Evolutionary conservation across 2,113 vertebrate species (phyloP), one percentile per base, ranked within the genome.

Genomic region (Brachyhypopomus occidentalis): DNA sequence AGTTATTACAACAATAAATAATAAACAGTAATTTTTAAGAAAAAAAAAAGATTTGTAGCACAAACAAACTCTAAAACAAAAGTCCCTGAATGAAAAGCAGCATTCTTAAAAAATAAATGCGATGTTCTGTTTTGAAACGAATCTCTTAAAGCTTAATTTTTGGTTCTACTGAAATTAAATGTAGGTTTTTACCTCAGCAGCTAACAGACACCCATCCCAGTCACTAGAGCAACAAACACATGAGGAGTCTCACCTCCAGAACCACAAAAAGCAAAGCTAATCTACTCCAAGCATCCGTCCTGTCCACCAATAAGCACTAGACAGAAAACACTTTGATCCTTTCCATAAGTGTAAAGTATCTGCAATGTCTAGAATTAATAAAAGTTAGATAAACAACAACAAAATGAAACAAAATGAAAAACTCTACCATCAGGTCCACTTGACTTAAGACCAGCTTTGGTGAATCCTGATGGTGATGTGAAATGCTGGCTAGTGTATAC

Each of bases 21-120:
- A 70, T 20, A 72, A 72, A 75, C 19, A 75, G 14, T 20, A 19
- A 6, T 5, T 23, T 59, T 7, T 30, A 30, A 30, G 30, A 30
- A 30, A 30, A 30, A 30, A 30, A 17, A 41, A 5, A 23, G 12
- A 63, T n/a, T 17, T 45, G 19, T 64, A 5, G 2, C 67, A 77
- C 17, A 60, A 55, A 36, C 71, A 64, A 69, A 71, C 52, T 19
- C 20, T 67, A 48, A 56, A 52, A 83, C 25, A 56, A 74, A 41
- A 52, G 63, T 77, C 80, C 73, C 81, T 82, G 78, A 84, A 72
- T 71, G 30, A 62, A 71, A 80, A 75, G 71, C 77, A 76, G 75
- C 72, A 78, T 56, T 76, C n/a, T n/a, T 52, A 72, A 83, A 83
- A 48, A 52, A 75, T 80, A 30, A 30, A n/a, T 72, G 76, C 48